Evolutionary conservation across 2,888 invertebrate species (phyloP).

Genomic region (Ecliptopera silaceata): DNA sequence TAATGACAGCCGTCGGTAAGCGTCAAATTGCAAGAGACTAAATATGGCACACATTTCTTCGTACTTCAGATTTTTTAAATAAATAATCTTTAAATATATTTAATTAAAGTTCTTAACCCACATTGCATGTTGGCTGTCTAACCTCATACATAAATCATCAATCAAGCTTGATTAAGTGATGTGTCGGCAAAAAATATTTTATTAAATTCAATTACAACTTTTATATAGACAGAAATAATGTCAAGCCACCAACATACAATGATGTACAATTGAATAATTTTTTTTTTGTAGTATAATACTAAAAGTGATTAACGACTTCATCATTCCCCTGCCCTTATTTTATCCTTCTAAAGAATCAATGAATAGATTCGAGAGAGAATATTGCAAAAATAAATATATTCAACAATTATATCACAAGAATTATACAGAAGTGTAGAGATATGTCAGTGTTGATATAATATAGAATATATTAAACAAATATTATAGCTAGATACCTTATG

Average conservation of each 20-base stretch:
- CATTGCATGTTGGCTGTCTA: conserved; percentile 40
- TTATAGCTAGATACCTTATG: conserved; percentile 30
- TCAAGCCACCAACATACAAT: conserved; percentile 19
- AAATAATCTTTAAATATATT: conserved; percentile 4
- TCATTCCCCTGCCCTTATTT: too few relatives aligned
- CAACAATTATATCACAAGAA: not conserved
- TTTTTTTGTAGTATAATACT: not conserved
- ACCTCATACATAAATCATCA: conserved; percentile 26
- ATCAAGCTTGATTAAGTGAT: conserved; percentile 34
- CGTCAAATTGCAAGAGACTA: too few relatives aligned
- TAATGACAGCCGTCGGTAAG: too few relatives aligned
- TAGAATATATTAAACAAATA: not conserved
- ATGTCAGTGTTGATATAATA: conserved; percentile 1
- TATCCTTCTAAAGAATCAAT: too few relatives aligned
- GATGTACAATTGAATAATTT: not conserved
- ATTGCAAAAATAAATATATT: not conserved
- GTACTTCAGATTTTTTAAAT: conserved; percentile 7
- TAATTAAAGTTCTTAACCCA: conserved; percentile 19
- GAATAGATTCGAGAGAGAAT: not conserved
- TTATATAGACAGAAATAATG: conserved; percentile 12
- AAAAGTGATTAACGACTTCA: not conserved
- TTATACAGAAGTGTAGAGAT: not conserved
- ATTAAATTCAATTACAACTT: conserved; percentile 24
- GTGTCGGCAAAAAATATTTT: conserved; percentile 13
- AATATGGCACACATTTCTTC: conserved; percentile 28